Conservation (phyloP, 2,888 invertebrate species). For the Eilema caniola region DNA sequence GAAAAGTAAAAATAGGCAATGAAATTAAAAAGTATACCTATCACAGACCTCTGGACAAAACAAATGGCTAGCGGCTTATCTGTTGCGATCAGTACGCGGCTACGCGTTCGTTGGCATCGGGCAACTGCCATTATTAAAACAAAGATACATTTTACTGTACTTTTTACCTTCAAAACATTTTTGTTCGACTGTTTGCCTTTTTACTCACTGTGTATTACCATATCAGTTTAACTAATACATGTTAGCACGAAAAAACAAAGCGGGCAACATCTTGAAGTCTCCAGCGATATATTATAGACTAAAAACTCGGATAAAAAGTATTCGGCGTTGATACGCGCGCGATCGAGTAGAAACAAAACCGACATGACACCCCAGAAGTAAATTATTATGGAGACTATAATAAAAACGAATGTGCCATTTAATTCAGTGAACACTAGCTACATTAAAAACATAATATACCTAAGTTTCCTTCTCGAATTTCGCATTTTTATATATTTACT, state of each 20-base stretch:
- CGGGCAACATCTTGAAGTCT: conserved; percentile 13
- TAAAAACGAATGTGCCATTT: neutral
- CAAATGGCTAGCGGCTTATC: conserved; percentile 48
- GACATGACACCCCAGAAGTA: conserved; percentile 28
- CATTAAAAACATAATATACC: neutral
- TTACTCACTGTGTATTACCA: conserved; percentile 16
- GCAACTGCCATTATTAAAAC: conserved; percentile 32
- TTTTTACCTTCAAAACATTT: conserved; percentile 34
- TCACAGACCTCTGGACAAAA: conserved; percentile 34
- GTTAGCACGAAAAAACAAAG: conserved; percentile 29
- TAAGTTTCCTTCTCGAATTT: neutral
- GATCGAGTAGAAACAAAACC: conserved; percentile 12
- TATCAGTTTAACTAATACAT: conserved; percentile 22
- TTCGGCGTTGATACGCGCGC: conserved; percentile 19
- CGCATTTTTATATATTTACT: neutral
- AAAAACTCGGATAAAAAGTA: conserved; percentile 30
- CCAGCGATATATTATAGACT: conserved; percentile 12
- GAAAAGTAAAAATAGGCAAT: neutral
- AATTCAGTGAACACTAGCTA: neutral
- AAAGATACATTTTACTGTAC: conserved; percentile 35
- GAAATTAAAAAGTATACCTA: conserved; percentile 33
- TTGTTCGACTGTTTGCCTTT: neutral
- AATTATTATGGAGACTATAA: neutral
- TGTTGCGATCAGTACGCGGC: conserved; percentile 40
- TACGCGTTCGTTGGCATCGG: conserved; percentile 27